These are phyloP conservation scores for Drosophila falleni DNA, from an alignment of 2,888 invertebrate species.

Conservation along the genomic window DNA sequence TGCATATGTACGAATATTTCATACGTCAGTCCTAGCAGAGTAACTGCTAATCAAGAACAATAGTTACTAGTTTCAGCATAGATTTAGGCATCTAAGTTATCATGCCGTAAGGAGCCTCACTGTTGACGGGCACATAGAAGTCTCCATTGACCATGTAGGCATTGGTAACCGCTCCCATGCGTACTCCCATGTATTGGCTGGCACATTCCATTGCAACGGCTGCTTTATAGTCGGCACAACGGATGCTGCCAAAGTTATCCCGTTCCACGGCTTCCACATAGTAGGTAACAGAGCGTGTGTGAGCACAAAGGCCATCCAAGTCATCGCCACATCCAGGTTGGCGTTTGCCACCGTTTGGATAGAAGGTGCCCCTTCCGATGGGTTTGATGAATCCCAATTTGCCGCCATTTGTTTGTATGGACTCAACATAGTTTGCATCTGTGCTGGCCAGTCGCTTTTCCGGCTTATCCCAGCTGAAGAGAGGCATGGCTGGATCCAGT, in stretches of 20 bases:
- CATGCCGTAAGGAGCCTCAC: slow-evolving; percentile 68
- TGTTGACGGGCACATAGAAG: slow-evolving; percentile 70
- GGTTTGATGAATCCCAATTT: slow-evolving; percentile 76
- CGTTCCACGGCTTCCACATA: slow-evolving; percentile 85
- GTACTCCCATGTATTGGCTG: slow-evolving; percentile 54
- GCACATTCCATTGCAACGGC: slow-evolving; percentile 68
- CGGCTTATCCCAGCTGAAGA: slow-evolving; percentile 69
- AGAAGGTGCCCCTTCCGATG: slow-evolving; percentile 86
- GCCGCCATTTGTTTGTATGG: slow-evolving; percentile 82
- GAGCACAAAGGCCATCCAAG: slow-evolving; percentile 84
- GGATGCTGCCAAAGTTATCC: slow-evolving; percentile 76
- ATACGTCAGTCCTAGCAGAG: neutral
- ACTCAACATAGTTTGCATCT: slow-evolving; percentile 81
- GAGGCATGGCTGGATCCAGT: slow-evolving; percentile 83
- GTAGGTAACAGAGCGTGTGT: slow-evolving; percentile 84
- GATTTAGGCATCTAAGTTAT: neutral
- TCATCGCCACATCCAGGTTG: slow-evolving; percentile 86
- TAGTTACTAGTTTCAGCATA: neutral
- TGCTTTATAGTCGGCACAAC: slow-evolving; percentile 66
- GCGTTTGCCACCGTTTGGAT: slow-evolving; percentile 86
- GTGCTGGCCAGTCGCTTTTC: slow-evolving; percentile 63
- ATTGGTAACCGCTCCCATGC: slow-evolving; percentile 74
- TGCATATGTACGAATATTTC: neutral
- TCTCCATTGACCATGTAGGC: slow-evolving; percentile 73
- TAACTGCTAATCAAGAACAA: neutral